Evolutionary conservation across 2,113 vertebrate species (phyloP).

Genomic region (Origma solitaria): DNA sequence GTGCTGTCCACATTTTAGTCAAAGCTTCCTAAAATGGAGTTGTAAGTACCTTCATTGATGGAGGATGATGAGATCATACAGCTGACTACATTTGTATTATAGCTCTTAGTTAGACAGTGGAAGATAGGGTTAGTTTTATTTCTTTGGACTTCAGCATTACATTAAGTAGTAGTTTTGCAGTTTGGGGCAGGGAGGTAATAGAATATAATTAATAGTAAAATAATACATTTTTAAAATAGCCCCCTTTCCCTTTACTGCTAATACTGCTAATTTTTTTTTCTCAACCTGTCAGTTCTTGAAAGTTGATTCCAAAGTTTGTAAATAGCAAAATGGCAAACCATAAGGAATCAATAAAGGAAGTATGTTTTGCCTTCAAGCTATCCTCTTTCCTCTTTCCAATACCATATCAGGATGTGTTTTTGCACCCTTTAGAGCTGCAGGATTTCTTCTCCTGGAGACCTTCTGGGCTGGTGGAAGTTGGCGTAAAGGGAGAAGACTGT

Average conservation of each 20-base stretch:
- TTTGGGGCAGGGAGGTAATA: not conserved
- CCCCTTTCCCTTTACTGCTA: not conserved
- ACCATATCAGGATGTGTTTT: not conserved
- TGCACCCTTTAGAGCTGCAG: not conserved
- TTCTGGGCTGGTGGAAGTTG: not conserved
- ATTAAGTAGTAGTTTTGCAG: not conserved
- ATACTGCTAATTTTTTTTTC: not conserved
- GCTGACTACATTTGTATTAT: not conserved
- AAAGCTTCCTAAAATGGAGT: not conserved
- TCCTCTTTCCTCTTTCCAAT: not conserved
- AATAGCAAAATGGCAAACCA: not conserved
- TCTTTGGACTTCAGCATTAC: not conserved
- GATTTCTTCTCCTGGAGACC: not conserved
- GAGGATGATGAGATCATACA: not conserved
- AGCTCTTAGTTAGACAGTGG: not conserved
- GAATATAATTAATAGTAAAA: not conserved
- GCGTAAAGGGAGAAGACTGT: not conserved
- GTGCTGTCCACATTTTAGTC: not conserved
- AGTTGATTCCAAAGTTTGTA: not conserved
- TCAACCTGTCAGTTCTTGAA: not conserved
- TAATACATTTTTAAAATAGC: not conserved
- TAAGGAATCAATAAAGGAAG: not conserved
- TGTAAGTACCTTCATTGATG: not conserved
- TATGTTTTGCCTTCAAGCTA: not conserved
- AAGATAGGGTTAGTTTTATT: not conserved